Base-by-base conservation (phyloP, 2,113 vertebrate genomes). In the Thalassoma bifasciatum region DNA sequence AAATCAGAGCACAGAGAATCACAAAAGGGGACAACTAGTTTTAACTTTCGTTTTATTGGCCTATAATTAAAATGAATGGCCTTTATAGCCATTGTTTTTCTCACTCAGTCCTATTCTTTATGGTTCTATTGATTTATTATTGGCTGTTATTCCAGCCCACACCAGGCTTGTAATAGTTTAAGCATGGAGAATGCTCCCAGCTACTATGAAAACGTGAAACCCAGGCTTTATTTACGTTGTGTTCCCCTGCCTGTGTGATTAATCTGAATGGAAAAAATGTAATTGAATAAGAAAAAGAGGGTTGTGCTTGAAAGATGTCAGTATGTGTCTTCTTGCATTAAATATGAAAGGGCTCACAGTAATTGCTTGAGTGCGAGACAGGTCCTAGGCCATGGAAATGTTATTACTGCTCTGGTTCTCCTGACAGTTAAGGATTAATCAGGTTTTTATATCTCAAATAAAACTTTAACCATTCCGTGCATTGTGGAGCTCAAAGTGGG, bases 1-100 rank as follows among this genome's bases (percentile, higher is more conserved):
- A 42, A 87, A 83, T 49, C 49, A 13, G 44, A 34, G 49, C 63
- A 66, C 58, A 17, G 68, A 81, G 66, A 56, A 77, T 77, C 21
- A 37, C 81, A 86, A 30, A 64, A 74, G 16, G 57, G 72, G 78
- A 84, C 64, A 51, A 62, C 36, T 57, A 65, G 83, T 36, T 77
- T 79, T 82, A 67, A 67, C 86, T 77, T 86, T 81, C 54, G 82
- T 77, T 88, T 88, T 84, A 85, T 82, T 81, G 65, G 44, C 5
- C 69, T 34, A 38, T 85, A 86, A 91, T 93, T 87, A 83, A 90
- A 92, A 89, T 84, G 23, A 89, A 92, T 85, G 50, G 81, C 81
- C 66, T 88, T 80, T 74, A 77, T 82, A 19, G 76, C 62, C 67
- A 75, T 87, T 82, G 74, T 66, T 85, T 83, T 75, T 61, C 69